Evolutionary conservation across 2,113 vertebrate species (phyloP), one percentile per base, ranked within the genome.

Genomic region (Pachypanchax playfairii): DNA sequence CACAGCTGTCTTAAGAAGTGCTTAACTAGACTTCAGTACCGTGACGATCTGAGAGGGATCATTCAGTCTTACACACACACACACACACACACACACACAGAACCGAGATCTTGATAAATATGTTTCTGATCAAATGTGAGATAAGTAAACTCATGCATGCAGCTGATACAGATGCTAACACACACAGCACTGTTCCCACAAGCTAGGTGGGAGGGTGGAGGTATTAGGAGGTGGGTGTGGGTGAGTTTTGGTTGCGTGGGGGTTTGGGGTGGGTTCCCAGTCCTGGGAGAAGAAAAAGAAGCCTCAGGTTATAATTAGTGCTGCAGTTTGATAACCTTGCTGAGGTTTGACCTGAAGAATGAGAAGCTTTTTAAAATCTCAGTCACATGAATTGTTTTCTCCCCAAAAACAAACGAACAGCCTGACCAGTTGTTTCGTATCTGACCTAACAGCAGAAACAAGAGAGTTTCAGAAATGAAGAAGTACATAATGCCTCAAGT

Each of bases 251-350:
- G n/a, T n/a, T n/a, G n/a, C n/a, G n/a, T n/a, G n/a, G n/a, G n/a
- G n/a, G n/a, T n/a, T n/a, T n/a, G n/a, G n/a, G n/a, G n/a, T n/a
- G 15, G 46, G 46, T 44, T 67, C 46, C 39, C 15, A 33, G 26
- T 75, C 62, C 73, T 49, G 15, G 1, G 36, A 84, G 76, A 55
- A 53, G 70, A 73, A 41, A 8, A 14, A 26, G 43, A 43, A 47
- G 49, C 85, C 79, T 67, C 65, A 68, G 77, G 85, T 84, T 65
- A 84, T 84, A 79, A 89, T 89, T 85, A 88, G 69, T 29, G 50
- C 50, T 62, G 73, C 49, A 54, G 41, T 77, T 80, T 64, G 55
- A 55, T 72, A 75, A 84, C 79, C 79, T 84, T 84, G 75, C 66
- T 36, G 35, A n/a, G 33, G 57, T 17, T 56, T 12, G 26, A 61